phyloP scores from a whole-genome alignment of 2,888 invertebrate species.

The Chymomyza caudatula region DNA sequence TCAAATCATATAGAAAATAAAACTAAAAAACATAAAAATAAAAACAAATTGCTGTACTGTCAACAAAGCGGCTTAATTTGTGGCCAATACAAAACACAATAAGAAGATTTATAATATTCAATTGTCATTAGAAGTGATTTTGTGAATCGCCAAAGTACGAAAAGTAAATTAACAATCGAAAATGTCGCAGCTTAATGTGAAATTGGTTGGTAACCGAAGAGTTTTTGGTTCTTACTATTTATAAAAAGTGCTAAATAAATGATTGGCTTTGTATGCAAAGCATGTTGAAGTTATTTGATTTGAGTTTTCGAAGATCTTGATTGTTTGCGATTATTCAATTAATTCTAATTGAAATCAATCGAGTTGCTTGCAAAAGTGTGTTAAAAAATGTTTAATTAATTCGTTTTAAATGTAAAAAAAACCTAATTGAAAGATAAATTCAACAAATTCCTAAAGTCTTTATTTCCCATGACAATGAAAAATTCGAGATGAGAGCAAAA shows the following conservation, averaged over 20 bases:
- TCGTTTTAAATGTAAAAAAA: neutral
- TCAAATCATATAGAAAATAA: slow-evolving; percentile 16
- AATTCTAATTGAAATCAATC: neutral
- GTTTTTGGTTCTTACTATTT: neutral
- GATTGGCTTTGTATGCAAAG: neutral
- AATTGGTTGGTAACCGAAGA: neutral
- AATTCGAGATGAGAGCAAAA: neutral
- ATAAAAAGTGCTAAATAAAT: neutral
- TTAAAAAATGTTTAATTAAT: neutral
- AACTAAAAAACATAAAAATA: neutral
- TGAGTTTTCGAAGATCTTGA: neutral
- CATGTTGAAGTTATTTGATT: neutral
- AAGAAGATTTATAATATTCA: neutral
- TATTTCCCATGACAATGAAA: neutral
- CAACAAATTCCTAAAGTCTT: neutral
- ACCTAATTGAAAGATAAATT: neutral
- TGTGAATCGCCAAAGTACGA: neutral
- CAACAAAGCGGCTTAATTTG: neutral
- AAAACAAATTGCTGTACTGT: neutral
- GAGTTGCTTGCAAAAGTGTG: neutral
- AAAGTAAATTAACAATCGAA: neutral
- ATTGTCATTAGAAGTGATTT: neutral
- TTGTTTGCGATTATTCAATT: neutral
- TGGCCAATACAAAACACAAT: neutral
- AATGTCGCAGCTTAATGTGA: neutral